Evolutionary conservation across 2,797 vertebrate species (phyloP).

Genomic region (Argyrosomus regius): DNA sequence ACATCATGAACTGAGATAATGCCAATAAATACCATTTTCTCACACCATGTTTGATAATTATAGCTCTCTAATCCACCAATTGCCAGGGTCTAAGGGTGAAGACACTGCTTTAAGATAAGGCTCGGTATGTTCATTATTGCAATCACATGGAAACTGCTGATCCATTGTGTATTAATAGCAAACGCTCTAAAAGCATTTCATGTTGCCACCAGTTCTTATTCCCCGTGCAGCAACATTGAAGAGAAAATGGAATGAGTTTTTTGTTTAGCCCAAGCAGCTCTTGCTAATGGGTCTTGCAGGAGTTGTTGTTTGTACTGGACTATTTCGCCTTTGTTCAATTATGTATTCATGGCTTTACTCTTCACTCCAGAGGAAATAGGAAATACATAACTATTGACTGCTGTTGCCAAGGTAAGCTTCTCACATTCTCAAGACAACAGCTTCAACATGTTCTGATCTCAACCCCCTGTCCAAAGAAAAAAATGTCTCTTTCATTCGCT

Average conservation of each 20-base stretch:
- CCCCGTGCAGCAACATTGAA: constrained; percentile 31
- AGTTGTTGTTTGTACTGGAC: constrained; percentile 74
- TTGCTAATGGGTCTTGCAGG: constrained; percentile 77
- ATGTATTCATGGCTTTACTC: constrained; percentile 75
- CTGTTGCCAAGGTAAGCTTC: constrained; percentile 53
- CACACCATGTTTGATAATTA: constrained; percentile 75
- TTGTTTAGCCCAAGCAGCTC: constrained; percentile 74
- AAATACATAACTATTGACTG: constrained; percentile 76
- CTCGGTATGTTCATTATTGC: constrained; percentile 57
- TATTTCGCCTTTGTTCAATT: constrained; percentile 77
- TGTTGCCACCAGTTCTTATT: constrained; percentile 46
- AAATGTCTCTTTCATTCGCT: constrained; percentile 72
- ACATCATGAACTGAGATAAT: constrained; percentile 83
- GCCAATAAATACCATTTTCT: constrained; percentile 82
- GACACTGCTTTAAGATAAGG: constrained; percentile 65
- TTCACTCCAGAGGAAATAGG: constrained; percentile 71
- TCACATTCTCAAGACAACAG: constrained; percentile 66
- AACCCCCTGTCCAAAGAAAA: constrained; percentile 61
- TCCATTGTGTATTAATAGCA: constrained; percentile 38
- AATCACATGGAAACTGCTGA: constrained; percentile 47
- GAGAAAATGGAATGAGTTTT: constrained; percentile 65
- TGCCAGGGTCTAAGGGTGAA: constrained; percentile 60
- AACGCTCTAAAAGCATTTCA: constrained; percentile 46
- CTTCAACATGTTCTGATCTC: constrained; percentile 68
- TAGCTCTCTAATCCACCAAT: constrained; percentile 73